Evolutionary conservation across 2,113 vertebrate genomes (phyloP).

Genomic region (Hemichromis elongatus): DNA sequence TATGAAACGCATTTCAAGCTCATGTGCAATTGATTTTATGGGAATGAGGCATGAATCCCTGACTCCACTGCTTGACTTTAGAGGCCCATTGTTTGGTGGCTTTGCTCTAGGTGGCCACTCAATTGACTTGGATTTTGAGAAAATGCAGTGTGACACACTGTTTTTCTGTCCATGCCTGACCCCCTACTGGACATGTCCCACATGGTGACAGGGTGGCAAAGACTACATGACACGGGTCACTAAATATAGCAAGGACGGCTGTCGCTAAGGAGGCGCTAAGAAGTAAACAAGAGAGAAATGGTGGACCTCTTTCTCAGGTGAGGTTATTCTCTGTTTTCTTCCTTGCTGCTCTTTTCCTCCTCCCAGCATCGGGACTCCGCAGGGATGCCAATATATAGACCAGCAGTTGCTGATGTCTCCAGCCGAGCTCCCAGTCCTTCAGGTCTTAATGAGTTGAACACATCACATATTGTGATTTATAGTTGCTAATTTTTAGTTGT

Average conservation of each 20-base stretch:
- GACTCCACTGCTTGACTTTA: not conserved
- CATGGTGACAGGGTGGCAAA: conserved; percentile 41
- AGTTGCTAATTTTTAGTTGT: not conserved
- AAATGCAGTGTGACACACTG: conserved; percentile 12
- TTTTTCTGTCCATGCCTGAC: conserved; percentile 30
- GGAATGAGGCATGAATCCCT: not conserved
- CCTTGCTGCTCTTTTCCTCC: not conserved
- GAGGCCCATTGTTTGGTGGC: not conserved
- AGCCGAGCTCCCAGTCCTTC: not conserved
- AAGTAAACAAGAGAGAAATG: conserved; percentile 2
- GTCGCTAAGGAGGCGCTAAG: not conserved
- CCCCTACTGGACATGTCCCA: conserved; percentile 42
- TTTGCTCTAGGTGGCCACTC: conserved; percentile 1
- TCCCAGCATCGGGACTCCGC: not conserved
- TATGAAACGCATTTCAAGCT: not conserved
- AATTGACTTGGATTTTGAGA: not conserved
- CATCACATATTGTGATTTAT: conserved; percentile 15
- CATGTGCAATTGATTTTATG: not conserved
- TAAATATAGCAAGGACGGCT: conserved; percentile 26
- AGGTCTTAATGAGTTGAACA: not conserved
- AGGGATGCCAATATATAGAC: not conserved
- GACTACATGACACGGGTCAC: conserved; percentile 44
- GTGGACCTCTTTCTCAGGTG: not conserved
- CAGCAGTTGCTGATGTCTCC: not conserved
- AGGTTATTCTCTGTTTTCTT: not conserved